These are phyloP conservation scores for Silurus meridionalis DNA, from an alignment of 2,113 vertebrate species.

Conservation along the genomic window DNA sequence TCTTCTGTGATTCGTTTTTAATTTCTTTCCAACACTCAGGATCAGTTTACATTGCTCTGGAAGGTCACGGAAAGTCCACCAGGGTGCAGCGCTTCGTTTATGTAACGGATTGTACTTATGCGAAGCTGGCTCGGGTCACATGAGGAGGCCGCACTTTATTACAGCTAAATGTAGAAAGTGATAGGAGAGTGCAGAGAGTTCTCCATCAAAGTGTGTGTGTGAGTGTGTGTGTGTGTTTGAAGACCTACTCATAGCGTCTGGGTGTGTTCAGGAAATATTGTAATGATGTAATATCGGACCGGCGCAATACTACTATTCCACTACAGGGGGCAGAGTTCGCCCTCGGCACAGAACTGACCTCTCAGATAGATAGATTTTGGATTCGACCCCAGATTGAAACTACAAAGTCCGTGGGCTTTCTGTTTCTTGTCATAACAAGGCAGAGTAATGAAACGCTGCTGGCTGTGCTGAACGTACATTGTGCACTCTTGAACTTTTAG, in stretches of 20 bases:
- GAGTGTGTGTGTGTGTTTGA: neutral
- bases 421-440: conserved; percentile 37
- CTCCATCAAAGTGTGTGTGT: neutral
- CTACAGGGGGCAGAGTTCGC: neutral
- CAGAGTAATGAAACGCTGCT: conserved; percentile 14
- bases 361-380: neutral
- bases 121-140: conserved; percentile 31
- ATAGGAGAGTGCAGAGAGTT: neutral
- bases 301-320: neutral
- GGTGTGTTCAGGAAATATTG: conserved; percentile 5
- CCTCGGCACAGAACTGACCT: neutral
- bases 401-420: conserved; percentile 18
- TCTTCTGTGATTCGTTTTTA: conserved; percentile 6
- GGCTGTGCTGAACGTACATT: neutral
- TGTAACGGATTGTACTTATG: conserved; percentile 49
- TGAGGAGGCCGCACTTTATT: conserved; percentile 12
- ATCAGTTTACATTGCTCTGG: conserved; percentile 37
- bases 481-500: neutral
- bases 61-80: conserved; percentile 51
- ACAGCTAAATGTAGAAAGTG: conserved; percentile 32
- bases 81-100: conserved; percentile 30
- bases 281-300: neutral
- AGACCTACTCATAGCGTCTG: neutral
- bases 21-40: conserved; percentile 4
- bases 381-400: conserved; percentile 5